Evolutionary conservation across 2,113 vertebrate species (phyloP), one percentile per base, ranked within the genome.

Genomic region (Pygoscelis antarcticus): DNA sequence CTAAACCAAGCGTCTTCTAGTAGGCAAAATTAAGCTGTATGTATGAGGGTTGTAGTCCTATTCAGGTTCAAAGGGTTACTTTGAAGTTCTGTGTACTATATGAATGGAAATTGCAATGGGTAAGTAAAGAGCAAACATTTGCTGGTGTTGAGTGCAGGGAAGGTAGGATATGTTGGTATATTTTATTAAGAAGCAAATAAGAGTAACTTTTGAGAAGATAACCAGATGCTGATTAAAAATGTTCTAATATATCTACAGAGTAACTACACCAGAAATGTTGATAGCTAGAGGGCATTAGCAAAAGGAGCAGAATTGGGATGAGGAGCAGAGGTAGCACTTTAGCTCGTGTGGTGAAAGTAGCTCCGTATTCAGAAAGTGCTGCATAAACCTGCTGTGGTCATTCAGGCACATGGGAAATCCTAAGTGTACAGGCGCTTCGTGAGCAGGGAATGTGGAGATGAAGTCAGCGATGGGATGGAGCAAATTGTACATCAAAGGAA

Each of bases 41-140:
- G 75, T 77, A 4, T 11, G 54, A 80, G 44, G 17, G 21, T 54
- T 83, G 42, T 86, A 69, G 78, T 77, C 69, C 46, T 85, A 42
- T 85, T 84, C 74, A 87, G 74, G 62, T 84, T 93, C 68, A 89
- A 93, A 92, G 36, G 46, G 52, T 88, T 90, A 26, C 66, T 95
- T 91, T 90, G 78, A 93, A 91, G 62, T 58, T 54, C 26, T 1
- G 10, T 54, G 29, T 91, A 58, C 74, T 77, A 38, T 55, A 38
- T 55, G 51, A 86, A 75, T 34, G 42, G 58, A 83, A 87, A 70
- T 66, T 66, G 42, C 40, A 69, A 38, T 6, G 61, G 19, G 15
- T 21, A 18, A 81, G 20, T 83, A 90, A 34, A 49, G 36, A 92
- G 44, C 74, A 69, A 89, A 71, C 49, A 58, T 81, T 29, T 75